A percentile compares a stretch with the other conserved stretches of the same genome.
Conservation (phyloP, 1,140 invertebrate genomes). For the Calosoma granatense region DNA sequence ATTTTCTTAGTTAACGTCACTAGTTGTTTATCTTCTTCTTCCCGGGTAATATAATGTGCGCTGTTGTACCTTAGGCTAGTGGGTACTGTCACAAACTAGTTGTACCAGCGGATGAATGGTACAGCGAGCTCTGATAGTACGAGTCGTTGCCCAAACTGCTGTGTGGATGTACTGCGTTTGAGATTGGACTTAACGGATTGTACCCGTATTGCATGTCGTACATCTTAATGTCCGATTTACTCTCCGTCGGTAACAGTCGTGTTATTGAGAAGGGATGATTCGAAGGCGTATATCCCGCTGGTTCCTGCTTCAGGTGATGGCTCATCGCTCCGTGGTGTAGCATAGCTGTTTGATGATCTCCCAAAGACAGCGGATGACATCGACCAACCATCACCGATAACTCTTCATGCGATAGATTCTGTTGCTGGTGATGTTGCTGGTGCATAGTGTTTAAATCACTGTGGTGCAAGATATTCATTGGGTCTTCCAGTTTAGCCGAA, state of each 20-base stretch:
- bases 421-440: slow-evolving; percentile 33
- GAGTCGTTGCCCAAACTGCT: slow-evolving; percentile 54
- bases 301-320: slow-evolving; percentile 65
- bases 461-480: slow-evolving; percentile 48
- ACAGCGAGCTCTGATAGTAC: slow-evolving; percentile 71
- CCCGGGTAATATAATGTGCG: too few species aligned
- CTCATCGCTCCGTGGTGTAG: slow-evolving; percentile 46
- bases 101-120: slow-evolving; percentile 55
- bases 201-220: slow-evolving; percentile 65
- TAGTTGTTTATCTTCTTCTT: too few species aligned
- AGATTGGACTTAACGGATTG: slow-evolving; percentile 46
- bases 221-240: slow-evolving; percentile 74
- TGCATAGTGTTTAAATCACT: slow-evolving; percentile 35
- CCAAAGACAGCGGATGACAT: slow-evolving; percentile 43
- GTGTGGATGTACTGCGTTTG: slow-evolving; percentile 49
- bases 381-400: slow-evolving; percentile 54
- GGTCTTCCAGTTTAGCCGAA: slow-evolving; percentile 40
- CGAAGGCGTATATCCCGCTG: slow-evolving; percentile 63
- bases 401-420: slow-evolving; percentile 47
- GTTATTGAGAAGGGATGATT: slow-evolving; percentile 91
- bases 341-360: slow-evolving; percentile 47
- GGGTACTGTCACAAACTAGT: slow-evolving; percentile 67
- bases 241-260: slow-evolving; percentile 73
- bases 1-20: too few species aligned
- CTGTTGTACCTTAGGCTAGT: slow-evolving; percentile 56